These are phyloP conservation scores for Aphaenogaster rudis DNA, from an alignment of 1,140 invertebrate species.

Conservation along the genomic window DNA sequence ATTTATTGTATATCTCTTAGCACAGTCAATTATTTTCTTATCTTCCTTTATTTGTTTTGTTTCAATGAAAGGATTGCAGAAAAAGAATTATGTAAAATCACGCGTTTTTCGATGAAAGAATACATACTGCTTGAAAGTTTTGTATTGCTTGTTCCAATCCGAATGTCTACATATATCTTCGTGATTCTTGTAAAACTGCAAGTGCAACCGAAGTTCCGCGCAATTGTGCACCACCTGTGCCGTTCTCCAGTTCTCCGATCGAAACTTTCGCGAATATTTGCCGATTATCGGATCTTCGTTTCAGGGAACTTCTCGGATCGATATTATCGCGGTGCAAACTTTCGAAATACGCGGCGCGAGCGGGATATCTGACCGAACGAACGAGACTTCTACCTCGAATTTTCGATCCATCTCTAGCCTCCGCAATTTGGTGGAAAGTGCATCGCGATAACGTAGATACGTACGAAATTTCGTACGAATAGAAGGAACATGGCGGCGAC, in stretches of 20 bases:
- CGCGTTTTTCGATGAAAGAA: not conserved
- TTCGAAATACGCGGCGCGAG: not conserved
- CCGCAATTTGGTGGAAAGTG: slow-evolving; percentile 7
- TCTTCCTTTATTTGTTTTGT: not conserved
- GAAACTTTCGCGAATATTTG: not conserved
- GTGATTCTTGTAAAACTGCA: not conserved
- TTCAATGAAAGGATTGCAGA: not conserved
- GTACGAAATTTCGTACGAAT: slow-evolving; percentile 79
- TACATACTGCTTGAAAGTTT: not conserved
- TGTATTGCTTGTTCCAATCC: not conserved
- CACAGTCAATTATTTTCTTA: not conserved
- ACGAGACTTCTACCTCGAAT: not conserved
- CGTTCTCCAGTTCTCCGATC: not conserved
- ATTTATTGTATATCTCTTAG: no score
- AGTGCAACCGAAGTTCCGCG: no score
- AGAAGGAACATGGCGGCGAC: slow-evolving; percentile 74
- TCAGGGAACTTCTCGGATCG: not conserved
- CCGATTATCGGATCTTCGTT: slow-evolving; percentile 13
- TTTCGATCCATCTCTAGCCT: not conserved
- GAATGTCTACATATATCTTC: slow-evolving; percentile 2
- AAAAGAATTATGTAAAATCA: not conserved
- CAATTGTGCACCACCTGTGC: not conserved
- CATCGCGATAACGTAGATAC: slow-evolving; percentile 4
- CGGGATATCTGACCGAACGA: not conserved
- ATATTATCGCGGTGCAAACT: slow-evolving; percentile 2